Evolutionary conservation across 2,888 invertebrate species (phyloP).

Genomic region (Sinohyriopsis cumingii): DNA sequence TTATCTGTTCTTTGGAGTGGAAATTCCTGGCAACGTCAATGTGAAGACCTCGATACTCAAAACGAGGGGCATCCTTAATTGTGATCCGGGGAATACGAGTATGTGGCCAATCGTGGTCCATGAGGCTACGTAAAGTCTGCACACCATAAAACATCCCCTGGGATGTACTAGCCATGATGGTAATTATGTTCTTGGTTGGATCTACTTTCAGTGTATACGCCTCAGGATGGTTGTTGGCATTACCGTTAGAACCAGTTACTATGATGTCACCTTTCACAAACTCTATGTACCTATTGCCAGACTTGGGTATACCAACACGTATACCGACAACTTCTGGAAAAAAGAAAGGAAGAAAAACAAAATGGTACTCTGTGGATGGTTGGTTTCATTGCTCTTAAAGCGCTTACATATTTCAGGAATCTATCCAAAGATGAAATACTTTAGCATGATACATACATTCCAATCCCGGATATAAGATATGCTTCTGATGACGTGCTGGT

Average conservation of each 20-base stretch:
- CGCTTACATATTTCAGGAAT: no score
- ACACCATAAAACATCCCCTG: constrained; percentile 59
- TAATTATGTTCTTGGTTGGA: constrained; percentile 31
- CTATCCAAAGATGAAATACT: no score
- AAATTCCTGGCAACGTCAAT: constrained; percentile 67
- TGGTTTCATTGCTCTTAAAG: no score
- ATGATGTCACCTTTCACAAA: constrained; percentile 14
- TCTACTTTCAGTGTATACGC: constrained; percentile 48
- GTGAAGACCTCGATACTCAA: constrained; percentile 63
- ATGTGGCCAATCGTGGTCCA: not conserved
- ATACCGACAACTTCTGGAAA: constrained; percentile 30
- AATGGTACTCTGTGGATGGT: no score
- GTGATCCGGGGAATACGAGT: constrained; percentile 30
- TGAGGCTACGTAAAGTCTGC: constrained; percentile 49
- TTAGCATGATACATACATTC: no score
- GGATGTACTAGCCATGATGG: constrained; percentile 38
- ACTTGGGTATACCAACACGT: constrained; percentile 8
- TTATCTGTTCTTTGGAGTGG: constrained; percentile 46
- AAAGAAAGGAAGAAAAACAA: not conserved
- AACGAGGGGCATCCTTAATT: constrained; percentile 59
- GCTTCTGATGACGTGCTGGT: no score
- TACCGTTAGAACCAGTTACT: constrained; percentile 16
- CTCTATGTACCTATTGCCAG: constrained; percentile 28
- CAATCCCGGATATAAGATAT: no score
- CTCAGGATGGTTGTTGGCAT: constrained; percentile 28